Conservation (phyloP, 2,797 vertebrate species). For the Karalla daura region DNA sequence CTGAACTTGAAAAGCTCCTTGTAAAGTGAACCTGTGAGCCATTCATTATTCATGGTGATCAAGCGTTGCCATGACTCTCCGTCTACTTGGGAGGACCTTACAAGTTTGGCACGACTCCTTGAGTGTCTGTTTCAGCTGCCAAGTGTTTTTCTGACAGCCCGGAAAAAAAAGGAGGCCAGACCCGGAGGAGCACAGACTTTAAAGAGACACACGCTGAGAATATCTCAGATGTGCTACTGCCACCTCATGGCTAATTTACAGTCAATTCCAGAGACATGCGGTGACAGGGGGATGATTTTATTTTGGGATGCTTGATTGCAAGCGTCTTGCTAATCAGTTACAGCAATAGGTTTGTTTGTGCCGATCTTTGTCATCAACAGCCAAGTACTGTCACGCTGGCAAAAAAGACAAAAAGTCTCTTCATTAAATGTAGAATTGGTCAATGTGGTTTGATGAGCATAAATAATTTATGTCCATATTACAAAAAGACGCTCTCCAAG, state of each 20-base stretch:
- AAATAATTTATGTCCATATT: neutral
- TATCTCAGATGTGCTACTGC: conserved; percentile 86
- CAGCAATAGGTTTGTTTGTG: neutral
- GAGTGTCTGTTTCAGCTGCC: conserved; percentile 59
- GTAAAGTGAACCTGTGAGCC: conserved; percentile 81
- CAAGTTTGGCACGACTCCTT: conserved; percentile 67
- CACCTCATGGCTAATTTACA: conserved; percentile 87
- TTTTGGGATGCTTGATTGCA: neutral
- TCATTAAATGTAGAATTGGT: neutral
- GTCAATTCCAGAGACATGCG: conserved; percentile 67
- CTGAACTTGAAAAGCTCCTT: conserved; percentile 76
- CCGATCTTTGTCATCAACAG: neutral
- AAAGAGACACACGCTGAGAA: conserved; percentile 88
- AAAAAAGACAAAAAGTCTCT: neutral
- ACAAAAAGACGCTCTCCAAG: neutral
- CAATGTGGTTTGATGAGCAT: neutral
- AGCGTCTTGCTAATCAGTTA: conserved; percentile 11
- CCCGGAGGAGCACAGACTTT: conserved; percentile 86
- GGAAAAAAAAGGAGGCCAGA: conserved; percentile 86
- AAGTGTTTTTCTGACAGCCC: conserved; percentile 88
- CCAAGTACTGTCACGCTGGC: neutral
- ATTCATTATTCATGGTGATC: conserved; percentile 82
- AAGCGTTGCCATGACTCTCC: conserved; percentile 78
- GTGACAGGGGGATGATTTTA: neutral
- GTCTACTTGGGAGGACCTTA: conserved; percentile 72